Base-by-base conservation (phyloP, 2,888 invertebrate species). In the Chymomyza caudatula region DNA sequence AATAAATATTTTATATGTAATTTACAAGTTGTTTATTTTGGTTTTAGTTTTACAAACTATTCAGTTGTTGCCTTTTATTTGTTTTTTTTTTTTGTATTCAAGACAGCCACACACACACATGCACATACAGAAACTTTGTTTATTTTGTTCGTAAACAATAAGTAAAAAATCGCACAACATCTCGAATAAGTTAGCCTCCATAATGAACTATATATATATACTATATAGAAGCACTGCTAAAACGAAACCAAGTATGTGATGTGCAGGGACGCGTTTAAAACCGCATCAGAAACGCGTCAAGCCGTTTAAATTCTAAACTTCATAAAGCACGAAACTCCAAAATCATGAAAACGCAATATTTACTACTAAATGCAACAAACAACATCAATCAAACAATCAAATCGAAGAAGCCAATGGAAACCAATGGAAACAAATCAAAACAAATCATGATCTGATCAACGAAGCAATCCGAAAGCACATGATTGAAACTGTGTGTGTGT, bases 1-100 rank as follows among this genome's bases (percentile, higher is more conserved):
- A 47, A 47, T 47, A 47, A 47, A 47, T 19, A 47, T 47, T 47
- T 47, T 47, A n/a, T 17, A 47, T 47, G 47, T 47, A 47, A 47
- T 17, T 47, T 51, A 51, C 6, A 22, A n/a, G n/a, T n/a, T 20
- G 4, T 49, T 17, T 17, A 17, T n/a, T n/a, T 49, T n/a, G n/a
- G 6, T 17, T 17, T 2, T 49, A 17, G 4, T 19, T 17, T 15
- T 49, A n/a, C n/a, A n/a, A n/a, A n/a, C n/a, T n/a, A n/a, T n/a
- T n/a, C n/a, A n/a, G n/a, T n/a, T n/a, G n/a, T n/a, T n/a, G n/a
- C n/a, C n/a, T n/a, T 49, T 17, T 17, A 17, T n/a, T n/a, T 49
- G 6, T 17, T 17, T 2, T 49, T 49, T 17, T 19, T 17, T 15
- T 49, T 4, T 8, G 15, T 49, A 8, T 13, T n/a, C n/a, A n/a